Evolutionary conservation across 2,888 invertebrate species (phyloP), one percentile per base, ranked within the genome.

Genomic region (Syrphus vitripennis): DNA sequence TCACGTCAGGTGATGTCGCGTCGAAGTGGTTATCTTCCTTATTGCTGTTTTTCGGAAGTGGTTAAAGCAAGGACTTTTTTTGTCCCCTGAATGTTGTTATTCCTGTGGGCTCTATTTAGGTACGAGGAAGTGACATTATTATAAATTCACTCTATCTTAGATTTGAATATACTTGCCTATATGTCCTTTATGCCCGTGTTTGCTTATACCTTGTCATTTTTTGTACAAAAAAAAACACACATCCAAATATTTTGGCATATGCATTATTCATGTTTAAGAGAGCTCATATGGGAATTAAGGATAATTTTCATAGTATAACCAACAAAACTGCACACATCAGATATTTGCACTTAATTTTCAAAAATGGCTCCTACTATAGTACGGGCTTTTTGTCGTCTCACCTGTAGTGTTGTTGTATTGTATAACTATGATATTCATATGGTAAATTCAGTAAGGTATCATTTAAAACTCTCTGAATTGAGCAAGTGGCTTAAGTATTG

Each of bases 271-370:
- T 77, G 48, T 53, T 67, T 53, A 45, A 63, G 42, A 80, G 67
- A 50, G 76, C 72, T 72, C 76, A 81, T 69, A 74, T 72, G 72
- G 76, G 84, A 74, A 69, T 75, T 80, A 75, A 75, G 83, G 70
- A 75, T 48, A 69, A 79, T 74, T 79, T 75, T 83, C 74, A 40
- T 61, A 70, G 78, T 78, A 57, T 74, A 76, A 59, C 59, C 50
- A 53, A 21, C 67, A 48, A 24, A 67, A 50, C 53, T 74, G 74
- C 45, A 53, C 72, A 59, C 24, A n/a, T n/a, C n/a, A 57, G 69
- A 40, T 75, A 75, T 70, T 81, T 81, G 81, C 75, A 81, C 76
- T 65, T 72, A 78, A 78, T 78, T 83, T 83, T 59, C 26, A 59
- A 48, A 75, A 61, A 37, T 26, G 50, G 34, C 9, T 21, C 12